phyloP scores from a whole-genome alignment of 2,797 vertebrate genomes.

The Falco rusticolus region DNA sequence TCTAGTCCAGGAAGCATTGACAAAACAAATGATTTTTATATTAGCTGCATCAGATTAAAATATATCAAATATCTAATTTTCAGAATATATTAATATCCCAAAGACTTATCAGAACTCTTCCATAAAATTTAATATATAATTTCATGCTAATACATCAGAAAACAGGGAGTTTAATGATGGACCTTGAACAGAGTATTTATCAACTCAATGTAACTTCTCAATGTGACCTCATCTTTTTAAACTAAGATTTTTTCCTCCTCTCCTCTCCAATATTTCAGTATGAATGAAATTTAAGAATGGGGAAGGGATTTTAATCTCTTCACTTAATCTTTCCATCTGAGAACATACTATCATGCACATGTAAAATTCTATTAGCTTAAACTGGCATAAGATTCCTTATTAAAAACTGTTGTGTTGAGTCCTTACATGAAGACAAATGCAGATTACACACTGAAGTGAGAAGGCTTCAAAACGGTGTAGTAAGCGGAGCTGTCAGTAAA shows the following conservation, averaged over 20 bases:
- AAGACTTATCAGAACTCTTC: slow-evolving; percentile 44
- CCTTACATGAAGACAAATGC: not conserved
- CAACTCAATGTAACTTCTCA: slow-evolving; percentile 17
- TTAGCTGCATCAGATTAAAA: slow-evolving; percentile 78
- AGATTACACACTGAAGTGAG: not conserved
- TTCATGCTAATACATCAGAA: not conserved
- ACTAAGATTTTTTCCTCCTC: slow-evolving; percentile 42
- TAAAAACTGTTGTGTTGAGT: not conserved
- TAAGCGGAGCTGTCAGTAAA: not conserved
- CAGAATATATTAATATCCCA: slow-evolving; percentile 45
- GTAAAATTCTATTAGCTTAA: slow-evolving; percentile 53
- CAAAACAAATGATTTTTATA: slow-evolving; percentile 95
- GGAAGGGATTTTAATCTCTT: slow-evolving; percentile 27
- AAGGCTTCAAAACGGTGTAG: not conserved
- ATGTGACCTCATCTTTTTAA: slow-evolving; percentile 18
- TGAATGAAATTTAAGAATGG: slow-evolving; percentile 43
- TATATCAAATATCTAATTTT: slow-evolving; percentile 66
- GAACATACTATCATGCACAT: slow-evolving; percentile 39
- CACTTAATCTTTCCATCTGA: slow-evolving; percentile 61
- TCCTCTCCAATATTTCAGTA: slow-evolving; percentile 60
- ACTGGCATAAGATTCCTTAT: not conserved
- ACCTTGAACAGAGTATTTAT: slow-evolving; percentile 30
- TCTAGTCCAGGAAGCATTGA: slow-evolving; percentile 99
- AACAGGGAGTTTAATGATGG: not conserved
- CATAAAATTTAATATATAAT: not conserved